phyloP scores from a whole-genome alignment of 2,797 vertebrate species.

The Anas bernieri region DNA sequence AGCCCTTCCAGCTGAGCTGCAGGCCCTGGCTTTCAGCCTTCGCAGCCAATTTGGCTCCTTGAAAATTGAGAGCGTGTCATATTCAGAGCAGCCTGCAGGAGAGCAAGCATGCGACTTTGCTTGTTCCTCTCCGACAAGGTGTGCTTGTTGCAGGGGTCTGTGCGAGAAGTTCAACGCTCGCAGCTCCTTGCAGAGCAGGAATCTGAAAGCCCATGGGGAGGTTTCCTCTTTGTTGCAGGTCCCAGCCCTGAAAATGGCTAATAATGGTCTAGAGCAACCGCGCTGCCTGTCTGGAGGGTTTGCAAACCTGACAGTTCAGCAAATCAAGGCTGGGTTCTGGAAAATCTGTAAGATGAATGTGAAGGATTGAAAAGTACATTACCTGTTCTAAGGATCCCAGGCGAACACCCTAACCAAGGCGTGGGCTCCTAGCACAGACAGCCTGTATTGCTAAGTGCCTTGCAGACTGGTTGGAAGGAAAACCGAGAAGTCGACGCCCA shows the following conservation, averaged over 20 bases:
- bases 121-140: neutral
- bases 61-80: neutral
- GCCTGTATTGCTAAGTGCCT: neutral
- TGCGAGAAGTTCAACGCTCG: neutral
- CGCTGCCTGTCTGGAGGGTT: neutral
- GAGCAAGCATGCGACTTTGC: fast-evolving
- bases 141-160: neutral
- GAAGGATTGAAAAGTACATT: neutral
- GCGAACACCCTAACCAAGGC: fast-evolving
- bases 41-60: neutral
- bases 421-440: neutral
- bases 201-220: fast-evolving
- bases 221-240: neutral
- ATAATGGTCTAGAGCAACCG: neutral
- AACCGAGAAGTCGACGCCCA: neutral
- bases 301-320: neutral
- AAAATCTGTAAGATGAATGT: neutral
- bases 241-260: neutral
- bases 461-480: fast-evolving
- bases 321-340: neutral
- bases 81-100: neutral
- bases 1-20: conserved; percentile 25
- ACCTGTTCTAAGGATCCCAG: neutral
- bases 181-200: neutral
- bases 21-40: conserved; percentile 19